Conservation (phyloP, 1,140 invertebrate species). For the Fopius arisanus region DNA sequence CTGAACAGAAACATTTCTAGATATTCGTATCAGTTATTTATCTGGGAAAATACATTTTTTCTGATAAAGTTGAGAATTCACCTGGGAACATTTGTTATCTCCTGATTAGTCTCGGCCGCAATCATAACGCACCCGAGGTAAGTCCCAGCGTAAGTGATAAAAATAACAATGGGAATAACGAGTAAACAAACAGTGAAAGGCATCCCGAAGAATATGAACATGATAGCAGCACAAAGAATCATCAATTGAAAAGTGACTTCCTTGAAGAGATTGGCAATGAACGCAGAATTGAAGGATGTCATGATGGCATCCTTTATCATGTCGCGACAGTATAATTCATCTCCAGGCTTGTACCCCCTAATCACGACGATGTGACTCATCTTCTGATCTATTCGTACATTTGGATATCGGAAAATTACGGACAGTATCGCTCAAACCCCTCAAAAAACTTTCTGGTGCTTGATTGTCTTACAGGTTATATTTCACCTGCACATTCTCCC, state of each 20-base stretch:
- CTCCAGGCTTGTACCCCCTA: slow-evolving; percentile 59
- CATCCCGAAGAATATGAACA: slow-evolving; percentile 67
- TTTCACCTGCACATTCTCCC: too few species aligned
- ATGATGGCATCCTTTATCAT: slow-evolving; percentile 60
- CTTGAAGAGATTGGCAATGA: slow-evolving; percentile 58
- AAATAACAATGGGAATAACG: slow-evolving; percentile 60
- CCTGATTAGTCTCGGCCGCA: slow-evolving; percentile 57
- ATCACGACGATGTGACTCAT: slow-evolving; percentile 61
- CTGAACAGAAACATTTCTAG: not conserved
- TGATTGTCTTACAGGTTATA: too few species aligned
- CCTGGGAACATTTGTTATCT: slow-evolving; percentile 60
- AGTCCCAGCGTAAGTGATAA: slow-evolving; percentile 59
- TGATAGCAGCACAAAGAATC: slow-evolving; percentile 62
- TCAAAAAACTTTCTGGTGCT: too few species aligned
- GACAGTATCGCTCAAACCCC: too few species aligned
- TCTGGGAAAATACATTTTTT: not conserved
- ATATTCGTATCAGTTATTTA: not conserved
- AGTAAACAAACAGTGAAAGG: slow-evolving; percentile 61
- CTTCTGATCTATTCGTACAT: not conserved
- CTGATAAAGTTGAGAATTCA: slow-evolving; percentile 29
- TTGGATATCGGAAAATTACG: too few species aligned
- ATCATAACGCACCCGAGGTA: slow-evolving; percentile 59
- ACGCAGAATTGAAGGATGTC: slow-evolving; percentile 60
- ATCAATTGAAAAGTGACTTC: slow-evolving; percentile 66
- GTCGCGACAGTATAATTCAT: slow-evolving; percentile 59